Percentiles rank a stretch among this genome's conserved stretches.
These are phyloP conservation scores for Antheraea mylitta DNA, from an alignment of 1,140 invertebrate genomes.

Conservation along the genomic window DNA sequence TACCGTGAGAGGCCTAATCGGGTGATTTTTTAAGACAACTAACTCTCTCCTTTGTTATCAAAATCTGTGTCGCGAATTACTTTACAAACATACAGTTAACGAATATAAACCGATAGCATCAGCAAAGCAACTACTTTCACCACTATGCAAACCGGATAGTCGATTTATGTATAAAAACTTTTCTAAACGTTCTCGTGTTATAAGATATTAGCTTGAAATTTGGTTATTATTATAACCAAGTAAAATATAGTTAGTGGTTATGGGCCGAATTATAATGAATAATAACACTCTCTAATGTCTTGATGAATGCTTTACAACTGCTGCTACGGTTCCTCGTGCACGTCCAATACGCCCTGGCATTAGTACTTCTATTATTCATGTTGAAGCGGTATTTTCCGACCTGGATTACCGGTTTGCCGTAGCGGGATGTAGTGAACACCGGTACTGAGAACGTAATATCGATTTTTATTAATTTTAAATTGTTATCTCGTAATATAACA, in stretches of 20 bases:
- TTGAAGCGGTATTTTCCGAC: constrained; percentile 32
- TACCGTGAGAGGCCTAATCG: too few species aligned
- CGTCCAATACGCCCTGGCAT: constrained; percentile 14
- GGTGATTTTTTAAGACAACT: too few species aligned
- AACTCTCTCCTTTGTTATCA: too few species aligned
- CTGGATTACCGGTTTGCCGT: constrained; percentile 28
- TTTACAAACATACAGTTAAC: too few species aligned
- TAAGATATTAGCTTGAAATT: background rate
- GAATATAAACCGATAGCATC: too few species aligned
- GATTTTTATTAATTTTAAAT: constrained; percentile 1
- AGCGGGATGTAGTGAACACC: constrained; percentile 8
- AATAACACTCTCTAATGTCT: constrained; percentile 23
- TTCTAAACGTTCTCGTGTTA: too few species aligned
- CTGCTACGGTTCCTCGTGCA: constrained; percentile 19
- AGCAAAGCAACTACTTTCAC: too few species aligned
- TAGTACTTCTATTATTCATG: constrained; percentile 15
- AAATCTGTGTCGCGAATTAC: too few species aligned
- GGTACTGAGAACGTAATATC: constrained; percentile 22
- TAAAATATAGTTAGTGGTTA: constrained; percentile 19
- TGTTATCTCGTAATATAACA: too few species aligned
- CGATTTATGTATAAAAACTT: too few species aligned
- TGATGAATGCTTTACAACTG: constrained; percentile 26
- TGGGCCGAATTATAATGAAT: constrained; percentile 20
- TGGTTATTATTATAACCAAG: background rate
- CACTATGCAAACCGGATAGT: too few species aligned